Conservation (phyloP, 2,113 vertebrate genomes). For the Saguinus imperator region DNA sequence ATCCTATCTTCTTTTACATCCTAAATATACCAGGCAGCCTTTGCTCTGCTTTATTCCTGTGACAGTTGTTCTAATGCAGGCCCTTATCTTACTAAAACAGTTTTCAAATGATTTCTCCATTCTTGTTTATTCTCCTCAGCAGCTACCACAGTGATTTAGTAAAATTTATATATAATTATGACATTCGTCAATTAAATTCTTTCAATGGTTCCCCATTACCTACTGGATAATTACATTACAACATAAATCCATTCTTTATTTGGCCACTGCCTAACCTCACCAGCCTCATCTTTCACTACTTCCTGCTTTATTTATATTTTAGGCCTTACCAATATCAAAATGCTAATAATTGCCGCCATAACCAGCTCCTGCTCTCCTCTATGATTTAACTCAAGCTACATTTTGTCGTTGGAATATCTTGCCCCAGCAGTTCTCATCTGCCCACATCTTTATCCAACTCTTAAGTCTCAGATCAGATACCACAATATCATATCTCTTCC, state of each 20-base stretch:
- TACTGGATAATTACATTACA: neutral
- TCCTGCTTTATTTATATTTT: neutral
- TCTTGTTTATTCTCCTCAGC: neutral
- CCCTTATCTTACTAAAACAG: neutral
- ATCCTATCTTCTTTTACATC: neutral
- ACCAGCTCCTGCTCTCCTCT: neutral
- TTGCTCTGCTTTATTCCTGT: neutral
- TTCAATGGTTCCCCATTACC: neutral
- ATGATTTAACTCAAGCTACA: neutral
- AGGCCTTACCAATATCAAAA: neutral
- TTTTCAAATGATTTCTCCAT: neutral
- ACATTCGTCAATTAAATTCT: neutral
- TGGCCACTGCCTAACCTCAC: neutral
- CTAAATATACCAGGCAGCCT: neutral
- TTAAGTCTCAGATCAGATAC: neutral
- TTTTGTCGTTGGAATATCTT: neutral
- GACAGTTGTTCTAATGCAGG: neutral
- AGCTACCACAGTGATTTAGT: neutral
- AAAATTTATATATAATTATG: neutral
- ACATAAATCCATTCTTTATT: slow-evolving; percentile 4
- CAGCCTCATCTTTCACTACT: neutral
- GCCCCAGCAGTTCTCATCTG: neutral
- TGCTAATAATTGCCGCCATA: neutral
- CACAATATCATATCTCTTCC: neutral
- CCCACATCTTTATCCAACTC: neutral